These are phyloP conservation scores for Odobenus rosmarus DNA, from an alignment of 2,113 vertebrate genomes.

Conservation along the genomic window DNA sequence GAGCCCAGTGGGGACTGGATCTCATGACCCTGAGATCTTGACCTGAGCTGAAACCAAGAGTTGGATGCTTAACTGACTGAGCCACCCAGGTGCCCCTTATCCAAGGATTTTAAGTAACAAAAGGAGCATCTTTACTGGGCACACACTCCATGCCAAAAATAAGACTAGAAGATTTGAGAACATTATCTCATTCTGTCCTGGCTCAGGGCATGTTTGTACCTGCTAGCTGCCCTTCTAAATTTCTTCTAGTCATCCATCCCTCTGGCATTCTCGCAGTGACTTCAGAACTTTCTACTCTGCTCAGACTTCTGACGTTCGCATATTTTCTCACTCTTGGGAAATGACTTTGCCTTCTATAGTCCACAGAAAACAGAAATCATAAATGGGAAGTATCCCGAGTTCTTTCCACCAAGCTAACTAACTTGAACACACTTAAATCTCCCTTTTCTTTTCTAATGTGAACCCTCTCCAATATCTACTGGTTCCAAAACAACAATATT, in stretches of 20 bases:
- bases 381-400: neutral
- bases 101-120: conserved; percentile 13
- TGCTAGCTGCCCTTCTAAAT: neutral
- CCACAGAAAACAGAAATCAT: neutral
- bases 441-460: neutral
- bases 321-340: neutral
- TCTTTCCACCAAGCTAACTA: neutral
- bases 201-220: neutral
- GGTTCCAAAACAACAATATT: neutral
- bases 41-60: neutral
- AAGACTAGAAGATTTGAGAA: neutral
- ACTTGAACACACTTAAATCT: neutral
- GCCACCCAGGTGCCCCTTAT: neutral
- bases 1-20: neutral
- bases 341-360: neutral
- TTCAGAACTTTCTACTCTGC: neutral
- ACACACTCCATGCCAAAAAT: neutral
- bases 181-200: neutral
- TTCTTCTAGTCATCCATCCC: neutral
- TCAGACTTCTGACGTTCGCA: conserved; percentile 9
- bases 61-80: neutral
- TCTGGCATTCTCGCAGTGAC: neutral
- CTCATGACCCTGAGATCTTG: neutral
- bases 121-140: neutral
- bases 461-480: neutral